A percentile compares a stretch with the other conserved stretches of the same genome.
phyloP scores from a whole-genome alignment of 2,113 vertebrate genomes.

The Gymnobelideus leadbeateri region DNA sequence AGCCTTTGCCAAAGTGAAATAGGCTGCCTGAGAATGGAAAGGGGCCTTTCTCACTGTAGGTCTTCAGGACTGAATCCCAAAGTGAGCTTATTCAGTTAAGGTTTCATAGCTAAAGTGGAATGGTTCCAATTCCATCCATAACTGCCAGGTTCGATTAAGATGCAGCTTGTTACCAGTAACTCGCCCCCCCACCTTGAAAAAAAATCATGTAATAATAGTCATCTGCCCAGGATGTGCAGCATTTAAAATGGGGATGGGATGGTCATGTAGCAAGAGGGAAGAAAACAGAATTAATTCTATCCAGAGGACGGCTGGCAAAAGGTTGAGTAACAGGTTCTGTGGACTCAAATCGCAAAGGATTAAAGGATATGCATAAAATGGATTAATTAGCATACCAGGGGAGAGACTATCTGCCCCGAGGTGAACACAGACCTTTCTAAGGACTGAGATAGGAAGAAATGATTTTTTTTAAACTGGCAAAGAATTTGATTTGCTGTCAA shows the following conservation, averaged over 20 bases:
- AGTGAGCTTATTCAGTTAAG: not conserved
- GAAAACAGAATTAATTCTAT: not conserved
- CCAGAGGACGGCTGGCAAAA: not conserved
- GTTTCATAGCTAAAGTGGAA: not conserved
- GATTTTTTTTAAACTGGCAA: not conserved
- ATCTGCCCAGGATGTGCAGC: not conserved
- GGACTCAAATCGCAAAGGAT: not conserved
- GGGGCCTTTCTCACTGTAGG: not conserved
- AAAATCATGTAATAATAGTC: not conserved
- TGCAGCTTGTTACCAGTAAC: not conserved
- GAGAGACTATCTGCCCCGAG: not conserved
- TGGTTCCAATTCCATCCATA: not conserved
- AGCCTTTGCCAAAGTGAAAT: not conserved
- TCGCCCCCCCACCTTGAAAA: not conserved
- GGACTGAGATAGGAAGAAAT: not conserved
- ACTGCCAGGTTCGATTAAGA: not conserved
- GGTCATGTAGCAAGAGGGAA: not conserved
- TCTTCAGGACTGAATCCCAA: not conserved
- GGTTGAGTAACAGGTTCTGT: not conserved
- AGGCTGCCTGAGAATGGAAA: not conserved
- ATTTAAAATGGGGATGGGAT: not conserved
- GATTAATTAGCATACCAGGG: not conserved
- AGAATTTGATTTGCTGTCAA: not conserved
- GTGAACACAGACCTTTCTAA: not conserved
- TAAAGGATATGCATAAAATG: not conserved